These are phyloP conservation scores for Minunthozetes semirufus DNA, from an alignment of 2,888 invertebrate species.

Conservation along the genomic window DNA sequence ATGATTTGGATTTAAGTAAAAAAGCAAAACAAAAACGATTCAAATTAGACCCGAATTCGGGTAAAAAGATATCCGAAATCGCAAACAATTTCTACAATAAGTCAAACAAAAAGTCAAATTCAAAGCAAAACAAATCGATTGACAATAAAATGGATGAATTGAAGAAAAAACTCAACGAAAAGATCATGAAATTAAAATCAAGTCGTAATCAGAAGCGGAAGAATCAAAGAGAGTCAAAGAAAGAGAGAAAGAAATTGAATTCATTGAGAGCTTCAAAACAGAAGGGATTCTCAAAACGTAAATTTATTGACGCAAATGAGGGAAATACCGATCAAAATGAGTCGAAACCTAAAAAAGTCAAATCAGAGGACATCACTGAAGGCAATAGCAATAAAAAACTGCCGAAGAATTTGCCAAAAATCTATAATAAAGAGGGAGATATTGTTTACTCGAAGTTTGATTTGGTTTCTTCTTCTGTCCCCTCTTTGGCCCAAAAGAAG, in stretches of 20 bases:
- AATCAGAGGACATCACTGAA: not conserved
- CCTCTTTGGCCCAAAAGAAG: not conserved
- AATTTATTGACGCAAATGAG: not conserved
- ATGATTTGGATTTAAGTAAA: constrained; percentile 3
- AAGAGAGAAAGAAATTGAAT: constrained; percentile 8
- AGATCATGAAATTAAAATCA: constrained; percentile 21
- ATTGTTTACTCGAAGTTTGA: constrained; percentile 37
- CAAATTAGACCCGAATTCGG: constrained; percentile 31
- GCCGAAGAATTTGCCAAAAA: constrained; percentile 26
- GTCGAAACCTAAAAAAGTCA: not conserved
- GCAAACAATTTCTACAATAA: constrained; percentile 13
- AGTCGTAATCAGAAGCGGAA: constrained; percentile 11
- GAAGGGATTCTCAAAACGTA: not conserved
- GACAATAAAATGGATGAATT: constrained; percentile 35
- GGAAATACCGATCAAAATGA: not conserved
- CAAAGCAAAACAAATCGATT: constrained; percentile 25
- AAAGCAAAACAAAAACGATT: constrained; percentile 33
- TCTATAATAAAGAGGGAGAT: constrained; percentile 33
- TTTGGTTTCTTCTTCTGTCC: constrained; percentile 1
- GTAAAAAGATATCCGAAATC: constrained; percentile 28
- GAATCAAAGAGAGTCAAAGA: not conserved
- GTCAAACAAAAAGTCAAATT: not conserved
- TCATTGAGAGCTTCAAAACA: constrained; percentile 12
- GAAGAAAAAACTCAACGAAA: constrained; percentile 28
- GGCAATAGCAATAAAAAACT: not conserved